Evolutionary conservation across 2,797 vertebrate species (phyloP), one percentile per base, ranked within the genome.

Genomic region (Acridotheres tristis): DNA sequence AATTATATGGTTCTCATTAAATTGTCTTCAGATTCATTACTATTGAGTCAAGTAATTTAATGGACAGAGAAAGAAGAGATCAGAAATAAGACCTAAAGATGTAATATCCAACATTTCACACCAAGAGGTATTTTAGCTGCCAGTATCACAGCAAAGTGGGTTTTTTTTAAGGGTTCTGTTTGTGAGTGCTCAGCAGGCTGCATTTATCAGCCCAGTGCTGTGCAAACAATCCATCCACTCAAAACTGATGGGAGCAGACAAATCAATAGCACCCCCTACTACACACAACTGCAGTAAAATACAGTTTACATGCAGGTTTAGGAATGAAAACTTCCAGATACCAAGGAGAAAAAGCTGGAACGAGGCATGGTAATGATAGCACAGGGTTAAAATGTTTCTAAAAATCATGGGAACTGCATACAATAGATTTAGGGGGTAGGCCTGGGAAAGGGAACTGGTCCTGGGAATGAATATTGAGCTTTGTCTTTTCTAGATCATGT

Each of bases 161-260:
- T 0, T 9, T 79, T 79, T 82, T 54, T 82, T 5, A 27, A 14
- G 5, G 13, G 7, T 67, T 79, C 30, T 66, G 16, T 21, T 62
- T 58, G n/a, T 29, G 68, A 23, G 20, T 17, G 48, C 23, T 66
- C 34, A 36, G 38, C 51, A 76, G 25, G n/a, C 19, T 74, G 57
- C 30, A 55, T 57, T 78, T 45, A 17, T 45, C 12, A 3, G 0
- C 0, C 6, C 45, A 32, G 4, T 9, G 34, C 57, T 76, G 26
- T 26, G 29, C 45, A 61, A 79, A 51, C n/a, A 26, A 11, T 7
- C 25, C 32, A 23, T 14, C 40, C 45, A 45, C 71, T 51, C 36
- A 7, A 23, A 54, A 42, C 50, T n/a, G 18, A 27, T 7, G 27
- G 53, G 62, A n/a, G 26, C 1, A 40, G 66, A 30, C 53, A 57